Evolutionary conservation across 1,140 invertebrate species (phyloP), one percentile per base, ranked within the genome.

Genomic region (Saccostrea glomerata): DNA sequence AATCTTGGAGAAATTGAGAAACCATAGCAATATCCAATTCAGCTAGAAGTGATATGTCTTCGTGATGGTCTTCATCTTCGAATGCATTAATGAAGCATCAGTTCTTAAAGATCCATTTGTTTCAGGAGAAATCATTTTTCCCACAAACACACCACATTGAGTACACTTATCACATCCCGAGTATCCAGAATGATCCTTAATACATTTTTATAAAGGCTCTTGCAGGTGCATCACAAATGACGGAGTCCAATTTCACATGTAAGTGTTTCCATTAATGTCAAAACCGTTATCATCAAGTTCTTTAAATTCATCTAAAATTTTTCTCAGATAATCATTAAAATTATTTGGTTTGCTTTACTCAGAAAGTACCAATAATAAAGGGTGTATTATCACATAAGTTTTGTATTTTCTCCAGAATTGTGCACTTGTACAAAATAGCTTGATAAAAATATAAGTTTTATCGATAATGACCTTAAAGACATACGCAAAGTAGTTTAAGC

Each of bases 221-320:
- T 9, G 94, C 95, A 15, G 94, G 94, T 4, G 93, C 90, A 92
- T 95, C 94, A 90, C 92, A 95, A 63, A 94, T 90, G 66, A 94
- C 87, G 84, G 84, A 87, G 25, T 13, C 93, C 58, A 86, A 82
- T 47, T 85, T 86, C 40, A 88, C 56, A 15, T 60, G 40, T 9
- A 56, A 3, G 23, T 85, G 20, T 11, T 58, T 20, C 12, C 55
- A n/a, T 58, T 56, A 60, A 58, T 6, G 13, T 58, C 1, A 5
- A 84, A 20, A 17, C 54, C 47, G 17, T 60, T 84, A 12, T 56
- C 55, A 6, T 56, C 6, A 13, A 25, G n/a, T 23, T 63, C 82
- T 63, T 84, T 60, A 54, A 84, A 30, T 84, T 88, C 87, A 84
- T 58, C 82, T 25, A 88, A 23, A 63, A 85, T 85, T 6, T 84